These are phyloP conservation scores for Hydra vulgaris DNA, from an alignment of 30 jellyfish, hydroid and myxozoan genomes.

Conservation along the genomic window DNA sequence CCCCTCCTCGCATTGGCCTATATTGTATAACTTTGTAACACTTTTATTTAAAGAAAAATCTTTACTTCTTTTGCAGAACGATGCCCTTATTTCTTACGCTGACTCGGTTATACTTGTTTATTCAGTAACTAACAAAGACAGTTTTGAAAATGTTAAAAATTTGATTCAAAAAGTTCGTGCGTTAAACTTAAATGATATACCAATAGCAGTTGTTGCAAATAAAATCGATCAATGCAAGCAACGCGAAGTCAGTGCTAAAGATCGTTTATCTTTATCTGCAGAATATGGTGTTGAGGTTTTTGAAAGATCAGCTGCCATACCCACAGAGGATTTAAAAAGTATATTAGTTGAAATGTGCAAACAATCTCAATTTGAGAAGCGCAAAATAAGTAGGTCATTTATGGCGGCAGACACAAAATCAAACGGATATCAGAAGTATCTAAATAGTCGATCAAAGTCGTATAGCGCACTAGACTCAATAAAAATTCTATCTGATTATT, in stretches of 20 bases:
- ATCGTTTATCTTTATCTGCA: constrained; percentile 42
- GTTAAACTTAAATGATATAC: constrained; percentile 21
- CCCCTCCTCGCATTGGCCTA: no score
- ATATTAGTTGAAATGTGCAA: constrained; percentile 4
- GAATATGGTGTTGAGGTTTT: constrained; percentile 43
- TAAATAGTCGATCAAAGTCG: background rate
- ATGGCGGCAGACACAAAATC: background rate
- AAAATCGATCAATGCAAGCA: constrained; percentile 50
- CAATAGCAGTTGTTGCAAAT: constrained; percentile 47
- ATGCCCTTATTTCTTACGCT: constrained; percentile 27
- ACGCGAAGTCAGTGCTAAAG: constrained; percentile 38
- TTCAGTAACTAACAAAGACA: constrained; percentile 53
- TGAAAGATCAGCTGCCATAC: constrained; percentile 74
- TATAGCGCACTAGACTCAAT: background rate
- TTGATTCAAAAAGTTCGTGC: constrained; percentile 3
- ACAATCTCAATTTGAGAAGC: background rate
- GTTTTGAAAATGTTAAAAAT: constrained; percentile 28
- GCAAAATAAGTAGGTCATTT: background rate
- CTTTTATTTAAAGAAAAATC: no score
- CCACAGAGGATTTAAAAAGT: constrained; percentile 7
- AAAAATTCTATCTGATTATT: background rate
- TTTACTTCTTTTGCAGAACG: background rate
- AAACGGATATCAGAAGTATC: background rate
- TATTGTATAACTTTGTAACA: no score
- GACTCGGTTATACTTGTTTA: constrained; percentile 54